phyloP scores from a whole-genome alignment of 2,113 vertebrate species.

The Pristiophorus japonicus region DNA sequence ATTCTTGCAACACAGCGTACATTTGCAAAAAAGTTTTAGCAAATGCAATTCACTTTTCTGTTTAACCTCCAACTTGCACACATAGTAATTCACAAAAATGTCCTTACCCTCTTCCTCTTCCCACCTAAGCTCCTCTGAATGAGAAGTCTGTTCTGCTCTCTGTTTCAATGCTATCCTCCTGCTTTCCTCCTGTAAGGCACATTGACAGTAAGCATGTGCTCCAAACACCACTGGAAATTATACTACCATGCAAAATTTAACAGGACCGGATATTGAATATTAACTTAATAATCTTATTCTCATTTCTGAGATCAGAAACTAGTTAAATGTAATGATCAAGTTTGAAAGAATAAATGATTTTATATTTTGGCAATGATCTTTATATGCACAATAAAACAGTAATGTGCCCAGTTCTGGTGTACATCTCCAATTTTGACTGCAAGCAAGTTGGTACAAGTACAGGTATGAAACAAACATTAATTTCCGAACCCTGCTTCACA shows the following conservation, averaged over 20 bases:
- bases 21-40: not conserved
- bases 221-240: not conserved
- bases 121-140: conserved; percentile 79
- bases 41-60: not conserved
- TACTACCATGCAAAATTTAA: not conserved
- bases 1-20: not conserved
- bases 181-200: conserved; percentile 72
- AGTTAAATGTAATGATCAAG: not conserved
- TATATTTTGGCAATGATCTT: not conserved
- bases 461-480: not conserved
- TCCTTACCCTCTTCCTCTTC: conserved; percentile 82
- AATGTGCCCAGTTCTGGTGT: not conserved
- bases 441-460: not conserved
- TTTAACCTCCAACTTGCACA: not conserved
- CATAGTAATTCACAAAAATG: not conserved
- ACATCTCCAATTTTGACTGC: not conserved
- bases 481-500: not conserved
- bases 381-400: not conserved
- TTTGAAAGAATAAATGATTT: not conserved
- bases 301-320: not conserved
- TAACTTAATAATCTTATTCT: not conserved
- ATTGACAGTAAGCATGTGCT: conserved; percentile 15
- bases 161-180: conserved; percentile 88
- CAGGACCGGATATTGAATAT: not conserved
- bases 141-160: conserved; percentile 76